Evolutionary conservation across 2,888 invertebrate genomes (phyloP).

Genomic region (Rhodophaea formosa): DNA sequence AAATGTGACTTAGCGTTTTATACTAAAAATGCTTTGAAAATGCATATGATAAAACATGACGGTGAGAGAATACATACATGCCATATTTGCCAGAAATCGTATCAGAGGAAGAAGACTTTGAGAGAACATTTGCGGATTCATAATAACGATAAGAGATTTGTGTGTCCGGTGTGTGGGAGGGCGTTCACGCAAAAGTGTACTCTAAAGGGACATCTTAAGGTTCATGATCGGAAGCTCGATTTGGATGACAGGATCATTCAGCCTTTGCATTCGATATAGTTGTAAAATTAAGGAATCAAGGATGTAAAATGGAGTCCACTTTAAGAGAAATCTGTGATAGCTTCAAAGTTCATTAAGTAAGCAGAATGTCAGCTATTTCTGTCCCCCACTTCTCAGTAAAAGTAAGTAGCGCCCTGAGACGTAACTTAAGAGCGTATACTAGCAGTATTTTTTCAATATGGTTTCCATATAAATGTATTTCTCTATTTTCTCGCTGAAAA

Average conservation of each 20-base stretch:
- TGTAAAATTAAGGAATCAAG: not conserved
- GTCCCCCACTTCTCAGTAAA: no score
- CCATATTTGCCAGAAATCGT: constrained; percentile 73
- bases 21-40: constrained; percentile 76
- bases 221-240: constrained; percentile 63
- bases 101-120: constrained; percentile 69
- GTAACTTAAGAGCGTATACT: no score
- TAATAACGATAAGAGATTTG: constrained; percentile 68
- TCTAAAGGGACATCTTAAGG: constrained; percentile 68
- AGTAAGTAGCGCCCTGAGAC: no score
- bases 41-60: constrained; percentile 81
- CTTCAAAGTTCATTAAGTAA: no score
- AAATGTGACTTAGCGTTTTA: constrained; percentile 78
- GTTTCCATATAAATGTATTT: no score
- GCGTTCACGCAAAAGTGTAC: constrained; percentile 76
- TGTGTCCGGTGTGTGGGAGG: constrained; percentile 68
- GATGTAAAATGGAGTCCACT: no score
- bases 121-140: constrained; percentile 72
- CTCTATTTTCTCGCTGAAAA: no score
- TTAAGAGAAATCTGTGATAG: no score
- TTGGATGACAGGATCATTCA: constrained; percentile 46
- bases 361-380: no score
- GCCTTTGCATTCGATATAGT: constrained; percentile 47
- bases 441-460: no score
- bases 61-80: constrained; percentile 77